These are phyloP conservation scores for Chamaea fasciata DNA, from an alignment of 2,113 vertebrate genomes.

Conservation along the genomic window DNA sequence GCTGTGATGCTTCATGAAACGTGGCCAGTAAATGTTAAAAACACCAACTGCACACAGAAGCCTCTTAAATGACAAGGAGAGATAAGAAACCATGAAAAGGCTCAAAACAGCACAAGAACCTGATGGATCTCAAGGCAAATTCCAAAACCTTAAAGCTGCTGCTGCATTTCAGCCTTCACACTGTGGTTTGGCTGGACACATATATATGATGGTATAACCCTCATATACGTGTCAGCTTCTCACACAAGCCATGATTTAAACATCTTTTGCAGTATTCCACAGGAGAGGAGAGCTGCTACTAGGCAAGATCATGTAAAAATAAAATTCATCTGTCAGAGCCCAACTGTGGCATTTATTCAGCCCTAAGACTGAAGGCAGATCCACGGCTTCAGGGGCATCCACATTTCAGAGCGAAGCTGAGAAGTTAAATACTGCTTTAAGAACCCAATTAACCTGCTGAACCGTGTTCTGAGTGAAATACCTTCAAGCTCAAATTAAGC, in stretches of 20 bases:
- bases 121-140: not conserved
- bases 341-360: not conserved
- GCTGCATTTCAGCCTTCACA: not conserved
- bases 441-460: not conserved
- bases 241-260: not conserved
- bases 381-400: not conserved
- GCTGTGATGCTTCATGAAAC: not conserved
- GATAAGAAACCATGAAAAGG: not conserved
- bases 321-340: not conserved
- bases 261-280: not conserved
- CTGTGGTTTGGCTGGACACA: not conserved
- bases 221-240: not conserved
- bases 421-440: not conserved
- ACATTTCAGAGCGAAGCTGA: not conserved
- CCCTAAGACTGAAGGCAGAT: not conserved
- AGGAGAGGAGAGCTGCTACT: not conserved
- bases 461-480: not conserved
- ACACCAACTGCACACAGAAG: not conserved
- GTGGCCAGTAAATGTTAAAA: not conserved
- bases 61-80: not conserved
- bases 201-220: rapidly evolving
- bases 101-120: not conserved
- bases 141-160: not conserved
- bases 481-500: not conserved
- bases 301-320: not conserved